Evolutionary conservation across 2,888 invertebrate species (phyloP).

Genomic region (Spisula subtruncata): DNA sequence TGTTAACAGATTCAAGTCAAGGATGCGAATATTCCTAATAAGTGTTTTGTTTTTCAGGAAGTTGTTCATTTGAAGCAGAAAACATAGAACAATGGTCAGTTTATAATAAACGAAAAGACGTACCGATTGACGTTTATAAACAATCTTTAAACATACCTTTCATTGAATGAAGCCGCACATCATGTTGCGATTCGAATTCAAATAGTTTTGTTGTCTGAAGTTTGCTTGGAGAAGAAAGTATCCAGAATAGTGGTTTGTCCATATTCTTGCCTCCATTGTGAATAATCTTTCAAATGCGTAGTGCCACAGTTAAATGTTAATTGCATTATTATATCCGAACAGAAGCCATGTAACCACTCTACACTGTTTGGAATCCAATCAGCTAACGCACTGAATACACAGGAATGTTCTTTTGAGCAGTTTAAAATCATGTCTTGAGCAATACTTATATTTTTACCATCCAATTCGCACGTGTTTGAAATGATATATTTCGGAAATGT

Average conservation of each 20-base stretch:
- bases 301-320: not conserved
- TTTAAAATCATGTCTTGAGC: not conserved
- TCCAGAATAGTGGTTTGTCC: not conserved
- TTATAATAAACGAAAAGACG: too few relatives aligned
- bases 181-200: not conserved
- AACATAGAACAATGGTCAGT: too few relatives aligned
- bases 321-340: not conserved
- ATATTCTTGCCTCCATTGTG: not conserved
- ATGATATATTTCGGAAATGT: too few relatives aligned
- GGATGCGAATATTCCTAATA: too few relatives aligned
- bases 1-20: too few relatives aligned
- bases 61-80: too few relatives aligned
- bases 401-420: not conserved
- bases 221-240: not conserved
- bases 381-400: not conserved
- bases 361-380: not conserved
- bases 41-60: too few relatives aligned
- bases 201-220: not conserved
- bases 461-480: too few relatives aligned
- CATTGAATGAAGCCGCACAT: not conserved
- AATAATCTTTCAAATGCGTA: not conserved
- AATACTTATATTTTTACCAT: not conserved
- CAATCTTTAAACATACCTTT: not conserved
- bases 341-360: not conserved
- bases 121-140: too few relatives aligned